Evolutionary conservation across 1,140 invertebrate species (phyloP), one percentile per base, ranked within the genome.

Genomic region (Penaeus chinensis): DNA sequence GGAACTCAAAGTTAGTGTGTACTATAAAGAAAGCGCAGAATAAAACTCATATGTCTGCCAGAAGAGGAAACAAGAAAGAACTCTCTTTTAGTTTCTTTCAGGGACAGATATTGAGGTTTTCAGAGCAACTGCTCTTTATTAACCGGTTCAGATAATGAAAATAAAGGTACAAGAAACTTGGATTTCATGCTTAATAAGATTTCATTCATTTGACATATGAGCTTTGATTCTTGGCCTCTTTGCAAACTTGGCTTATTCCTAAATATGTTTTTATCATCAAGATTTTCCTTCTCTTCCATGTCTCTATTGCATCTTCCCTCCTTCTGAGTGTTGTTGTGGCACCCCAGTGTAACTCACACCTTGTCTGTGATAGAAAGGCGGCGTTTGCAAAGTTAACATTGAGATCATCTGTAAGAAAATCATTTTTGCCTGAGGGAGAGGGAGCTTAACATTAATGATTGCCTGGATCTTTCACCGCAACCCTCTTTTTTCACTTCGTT

Each of bases 301-400:
- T 82, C 80, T 71, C 18, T 77, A 66, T 32, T 83, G 80, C 65
- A 54, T 82, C 69, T 82, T 61, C 82, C 65, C 61, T 20, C 42
- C 19, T 54, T 77, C 62, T 54, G 77, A 66, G 19, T 87, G 74
- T 87, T n/a, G 16, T 47, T 71, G 80, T 87, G 80, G 80, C 80
- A 82, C 86, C 47, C 60, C 27, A 54, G 65, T 65, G 63, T 42
- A 54, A 82, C 27, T 82, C 27, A 83, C 86, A 82, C 80, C 62
- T 65, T 77, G 24, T 47, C 81, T 69, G 13, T 82, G 63, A 63
- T 42, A 63, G 65, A 22, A 60, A 47, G 80, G 74, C 37, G 86
- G 86, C 86, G 86, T 87, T 87, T 77, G 61, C 80, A 83, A 87
- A 87, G 86, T 83, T 87, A 22, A 82, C 71, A 47, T 54, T 54